These are phyloP conservation scores for Marisa cornuarietis DNA, from an alignment of 1,140 invertebrate genomes.

Conservation along the genomic window DNA sequence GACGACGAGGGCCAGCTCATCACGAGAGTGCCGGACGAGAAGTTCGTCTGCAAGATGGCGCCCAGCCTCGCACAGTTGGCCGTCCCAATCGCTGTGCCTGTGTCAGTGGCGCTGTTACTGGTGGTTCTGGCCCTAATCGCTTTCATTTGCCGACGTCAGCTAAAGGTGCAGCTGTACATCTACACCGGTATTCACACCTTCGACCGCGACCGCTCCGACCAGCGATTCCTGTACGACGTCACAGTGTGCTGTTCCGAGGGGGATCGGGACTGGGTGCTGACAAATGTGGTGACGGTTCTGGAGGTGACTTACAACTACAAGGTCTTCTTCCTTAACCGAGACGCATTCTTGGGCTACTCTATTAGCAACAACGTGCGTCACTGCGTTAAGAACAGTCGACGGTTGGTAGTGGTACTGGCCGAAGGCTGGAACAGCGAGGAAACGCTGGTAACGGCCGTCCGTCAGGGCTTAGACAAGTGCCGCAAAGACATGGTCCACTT, in stretches of 20 bases:
- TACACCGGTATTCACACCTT: conserved; percentile 52
- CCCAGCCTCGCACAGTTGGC: conserved; percentile 19
- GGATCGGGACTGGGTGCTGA: neutral
- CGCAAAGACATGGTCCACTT: conserved; percentile 42
- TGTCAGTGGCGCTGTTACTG: conserved; percentile 30
- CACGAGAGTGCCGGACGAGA: conserved; percentile 34
- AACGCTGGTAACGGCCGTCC: conserved; percentile 37
- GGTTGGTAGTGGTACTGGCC: conserved; percentile 40
- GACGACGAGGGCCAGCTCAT: conserved; percentile 41
- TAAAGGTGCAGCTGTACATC: conserved; percentile 47
- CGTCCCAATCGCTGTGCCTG: conserved; percentile 31
- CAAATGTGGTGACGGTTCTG: neutral
- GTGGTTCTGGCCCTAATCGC: conserved; percentile 19
- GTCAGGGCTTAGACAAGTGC: conserved; percentile 42
- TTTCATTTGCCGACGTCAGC: conserved; percentile 38
- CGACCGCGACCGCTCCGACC: conserved; percentile 39
- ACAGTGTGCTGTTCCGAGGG: neutral
- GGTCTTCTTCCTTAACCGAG: neutral
- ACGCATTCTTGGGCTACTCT: conserved; percentile 30
- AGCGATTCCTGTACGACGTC: conserved; percentile 32
- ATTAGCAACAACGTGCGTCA: conserved; percentile 44
- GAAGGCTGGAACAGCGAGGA: conserved; percentile 28
- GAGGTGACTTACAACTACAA: neutral
- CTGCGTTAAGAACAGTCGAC: conserved; percentile 38
- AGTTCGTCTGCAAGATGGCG: conserved; percentile 39